Base-by-base conservation (phyloP, 2,113 vertebrate species). In the Otocyon megalotis region DNA sequence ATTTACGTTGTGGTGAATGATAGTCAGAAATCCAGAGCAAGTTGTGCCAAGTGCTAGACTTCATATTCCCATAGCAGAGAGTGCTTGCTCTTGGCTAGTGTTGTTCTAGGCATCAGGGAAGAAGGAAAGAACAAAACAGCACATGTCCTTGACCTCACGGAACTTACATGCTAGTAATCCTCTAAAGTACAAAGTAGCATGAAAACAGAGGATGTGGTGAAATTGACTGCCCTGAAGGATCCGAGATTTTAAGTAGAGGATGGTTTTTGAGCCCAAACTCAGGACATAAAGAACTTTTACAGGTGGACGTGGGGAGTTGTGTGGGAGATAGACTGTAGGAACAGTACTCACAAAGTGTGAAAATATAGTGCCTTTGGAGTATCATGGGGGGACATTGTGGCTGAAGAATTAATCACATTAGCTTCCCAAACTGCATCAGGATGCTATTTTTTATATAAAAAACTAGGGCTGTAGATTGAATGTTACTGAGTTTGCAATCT, bases 21-120 rank as follows among this genome's bases (percentile, higher is more conserved):
- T 0, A 53, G 13, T 35, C 28, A 65, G 62, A 85, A 43, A 63
- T n/a, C 35, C 35, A 67, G 50, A 43, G 24, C 1, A 0, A 48
- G 2, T 54, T 50, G 56, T 19, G 20, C 22, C 10, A 58, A 48
- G 24, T 15, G 30, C 14, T 14, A 13, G 48, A 22, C 13, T 58
- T 60, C 50, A 8, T 14, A 19, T 3, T 0, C 32, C 19, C 32
- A 3, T 1, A 24, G 32, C 24, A 2, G 15, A 16, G 22, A 37
- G 24, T 10, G 8, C 19, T 4, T 72, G 35, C 8, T 54, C 30
- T n/a, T 19, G 16, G 17, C 19, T 15, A 0, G 15, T 13, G 6
- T 22, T 28, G 0, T 43, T 65, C 13, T 20, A 32, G 62, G 69
- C 5, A 28, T 12, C 17, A 16, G 62, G 48, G 15, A 84, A 32